Percentiles rank a stretch among this genome's conserved stretches.
Conservation (phyloP, 2,113 vertebrate genomes). For the Chrysochloris asiatica region DNA sequence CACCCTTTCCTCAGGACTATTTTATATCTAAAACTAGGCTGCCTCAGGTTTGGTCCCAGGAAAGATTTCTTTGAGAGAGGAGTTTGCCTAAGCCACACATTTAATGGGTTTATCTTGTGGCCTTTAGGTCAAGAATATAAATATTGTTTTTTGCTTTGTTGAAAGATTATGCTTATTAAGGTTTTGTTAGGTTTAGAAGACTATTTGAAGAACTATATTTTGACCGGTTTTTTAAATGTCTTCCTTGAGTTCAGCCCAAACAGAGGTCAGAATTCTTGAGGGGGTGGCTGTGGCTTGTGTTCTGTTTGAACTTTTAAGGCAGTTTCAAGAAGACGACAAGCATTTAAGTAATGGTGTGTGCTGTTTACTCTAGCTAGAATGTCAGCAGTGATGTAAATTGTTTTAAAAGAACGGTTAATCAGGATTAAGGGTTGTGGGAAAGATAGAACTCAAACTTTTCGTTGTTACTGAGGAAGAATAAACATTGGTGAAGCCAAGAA, state of each 20-base stretch:
- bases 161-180: neutral
- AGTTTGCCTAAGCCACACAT: neutral
- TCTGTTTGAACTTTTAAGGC: no score
- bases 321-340: neutral
- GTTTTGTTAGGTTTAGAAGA: neutral
- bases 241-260: neutral
- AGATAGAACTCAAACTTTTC: neutral
- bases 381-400: neutral
- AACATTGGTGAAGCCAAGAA: conserved; percentile 14
- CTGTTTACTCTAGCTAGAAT: neutral
- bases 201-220: neutral
- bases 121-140: neutral
- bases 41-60: rapidly evolving
- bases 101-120: neutral
- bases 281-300: neutral
- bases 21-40: neutral
- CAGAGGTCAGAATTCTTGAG: no score
- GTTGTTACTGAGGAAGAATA: neutral
- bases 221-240: neutral
- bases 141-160: neutral
- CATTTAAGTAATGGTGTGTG: neutral
- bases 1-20: neutral
- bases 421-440: neutral
- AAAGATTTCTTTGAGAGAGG: neutral
- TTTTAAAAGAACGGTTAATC: neutral